Conservation (phyloP, 1,140 invertebrate genomes). For the Rhopalosiphum maidis region DNA sequence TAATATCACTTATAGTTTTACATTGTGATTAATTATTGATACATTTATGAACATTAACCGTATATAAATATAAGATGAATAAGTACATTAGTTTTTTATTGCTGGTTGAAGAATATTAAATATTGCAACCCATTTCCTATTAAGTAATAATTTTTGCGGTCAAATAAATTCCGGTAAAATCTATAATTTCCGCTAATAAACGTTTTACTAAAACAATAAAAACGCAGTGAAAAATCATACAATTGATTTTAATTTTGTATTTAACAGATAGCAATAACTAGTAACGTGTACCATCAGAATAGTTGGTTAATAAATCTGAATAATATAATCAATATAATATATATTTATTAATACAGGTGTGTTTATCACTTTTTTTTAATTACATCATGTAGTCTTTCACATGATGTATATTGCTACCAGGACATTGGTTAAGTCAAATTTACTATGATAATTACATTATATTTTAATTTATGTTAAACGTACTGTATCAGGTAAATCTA, state of each 20-base stretch:
- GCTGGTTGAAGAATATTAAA: not conserved
- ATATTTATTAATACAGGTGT: not conserved
- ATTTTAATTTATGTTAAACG: too few species aligned
- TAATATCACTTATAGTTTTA: not conserved
- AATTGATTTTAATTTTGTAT: not conserved
- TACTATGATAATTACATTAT: too few species aligned
- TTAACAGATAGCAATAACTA: not conserved
- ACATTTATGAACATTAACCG: not conserved
- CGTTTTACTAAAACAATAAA: not conserved
- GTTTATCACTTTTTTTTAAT: not conserved
- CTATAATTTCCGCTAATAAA: not conserved
- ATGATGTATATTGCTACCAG: too few species aligned
- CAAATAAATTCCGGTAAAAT: not conserved
- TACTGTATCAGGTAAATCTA: too few species aligned
- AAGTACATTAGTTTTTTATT: not conserved
- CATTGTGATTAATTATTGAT: not conserved
- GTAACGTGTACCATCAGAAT: not conserved
- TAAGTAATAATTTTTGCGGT: not conserved
- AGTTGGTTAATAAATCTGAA: not conserved
- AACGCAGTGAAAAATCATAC: not conserved
- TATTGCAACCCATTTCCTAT: not conserved
- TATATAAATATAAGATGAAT: not conserved
- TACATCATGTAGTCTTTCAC: not conserved
- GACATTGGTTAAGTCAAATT: too few species aligned
- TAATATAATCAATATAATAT: not conserved